A percentile compares a stretch with the other conserved stretches of the same genome.
These are phyloP conservation scores for Crotalus viridis DNA, from an alignment of 2,113 vertebrate species.

Conservation along the genomic window DNA sequence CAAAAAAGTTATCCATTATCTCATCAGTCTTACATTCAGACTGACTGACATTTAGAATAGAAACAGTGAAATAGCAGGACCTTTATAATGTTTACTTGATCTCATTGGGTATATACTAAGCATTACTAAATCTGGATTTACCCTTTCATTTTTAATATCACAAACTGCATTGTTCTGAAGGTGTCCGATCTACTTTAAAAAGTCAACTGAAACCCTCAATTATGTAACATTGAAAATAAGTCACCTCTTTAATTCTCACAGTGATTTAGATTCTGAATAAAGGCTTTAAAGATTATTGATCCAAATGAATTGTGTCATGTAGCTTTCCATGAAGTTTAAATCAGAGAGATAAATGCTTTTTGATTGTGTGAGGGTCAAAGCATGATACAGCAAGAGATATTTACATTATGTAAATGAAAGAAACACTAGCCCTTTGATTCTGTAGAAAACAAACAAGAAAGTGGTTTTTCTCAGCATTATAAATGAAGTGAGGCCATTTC, in stretches of 20 bases:
- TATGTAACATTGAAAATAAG: background rate
- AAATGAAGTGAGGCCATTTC: background rate
- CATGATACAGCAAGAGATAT: background rate
- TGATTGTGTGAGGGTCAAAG: background rate
- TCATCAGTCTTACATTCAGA: background rate
- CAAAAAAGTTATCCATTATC: background rate
- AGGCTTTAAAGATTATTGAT: background rate
- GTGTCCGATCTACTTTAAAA: background rate
- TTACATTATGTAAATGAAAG: background rate
- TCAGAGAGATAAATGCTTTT: background rate
- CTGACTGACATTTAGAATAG: background rate
- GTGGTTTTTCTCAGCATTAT: background rate
- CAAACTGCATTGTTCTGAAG: background rate
- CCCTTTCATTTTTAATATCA: background rate
- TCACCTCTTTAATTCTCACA: background rate
- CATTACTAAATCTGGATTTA: background rate
- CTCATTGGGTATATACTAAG: background rate
- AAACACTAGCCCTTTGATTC: background rate
- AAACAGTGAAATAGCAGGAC: background rate
- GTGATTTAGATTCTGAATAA: background rate
- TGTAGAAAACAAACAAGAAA: background rate
- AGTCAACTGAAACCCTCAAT: background rate
- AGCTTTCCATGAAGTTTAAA: background rate
- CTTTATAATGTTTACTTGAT: background rate
- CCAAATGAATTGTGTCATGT: background rate